A percentile compares a stretch with the other conserved stretches of the same genome.
phyloP scores from a whole-genome alignment of 1,140 invertebrate genomes.

The Diachasma alloeum region DNA sequence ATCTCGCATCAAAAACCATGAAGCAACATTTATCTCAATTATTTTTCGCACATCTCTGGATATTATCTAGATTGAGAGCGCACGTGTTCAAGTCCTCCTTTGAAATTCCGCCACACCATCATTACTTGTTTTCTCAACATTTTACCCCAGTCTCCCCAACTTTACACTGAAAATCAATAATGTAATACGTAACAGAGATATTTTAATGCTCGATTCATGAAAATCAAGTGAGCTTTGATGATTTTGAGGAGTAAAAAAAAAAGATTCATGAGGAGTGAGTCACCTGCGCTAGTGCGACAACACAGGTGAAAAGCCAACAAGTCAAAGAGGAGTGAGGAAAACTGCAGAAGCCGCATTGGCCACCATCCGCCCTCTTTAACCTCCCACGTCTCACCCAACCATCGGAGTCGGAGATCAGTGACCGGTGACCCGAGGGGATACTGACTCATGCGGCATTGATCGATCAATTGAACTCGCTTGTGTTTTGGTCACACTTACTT shows the following conservation, averaged over 20 bases:
- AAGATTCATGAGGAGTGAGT: neutral
- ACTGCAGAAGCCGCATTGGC: conserved; percentile 2
- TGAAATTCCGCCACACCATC: neutral
- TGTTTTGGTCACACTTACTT: neutral
- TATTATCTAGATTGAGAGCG: neutral
- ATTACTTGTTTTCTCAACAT: neutral
- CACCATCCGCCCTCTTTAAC: neutral
- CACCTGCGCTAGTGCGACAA: neutral
- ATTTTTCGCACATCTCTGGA: neutral
- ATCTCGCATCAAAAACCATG: too few species aligned
- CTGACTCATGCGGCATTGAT: neutral
- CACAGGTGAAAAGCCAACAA: neutral
- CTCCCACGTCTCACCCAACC: neutral
- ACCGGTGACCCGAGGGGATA: neutral
- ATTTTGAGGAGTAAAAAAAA: too few species aligned
- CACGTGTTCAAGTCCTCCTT: conserved; percentile 16
- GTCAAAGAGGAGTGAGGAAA: neutral
- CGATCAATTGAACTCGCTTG: neutral
- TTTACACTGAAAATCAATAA: neutral
- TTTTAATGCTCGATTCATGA: too few species aligned
- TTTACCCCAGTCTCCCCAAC: neutral
- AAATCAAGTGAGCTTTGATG: too few species aligned
- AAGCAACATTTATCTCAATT: neutral
- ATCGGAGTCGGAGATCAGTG: neutral
- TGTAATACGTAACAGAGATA: too few species aligned